Percentiles rank a stretch among this genome's conserved stretches.
Conservation (phyloP, 2,888 invertebrate genomes). For the Hemicrepidius hirtus region DNA sequence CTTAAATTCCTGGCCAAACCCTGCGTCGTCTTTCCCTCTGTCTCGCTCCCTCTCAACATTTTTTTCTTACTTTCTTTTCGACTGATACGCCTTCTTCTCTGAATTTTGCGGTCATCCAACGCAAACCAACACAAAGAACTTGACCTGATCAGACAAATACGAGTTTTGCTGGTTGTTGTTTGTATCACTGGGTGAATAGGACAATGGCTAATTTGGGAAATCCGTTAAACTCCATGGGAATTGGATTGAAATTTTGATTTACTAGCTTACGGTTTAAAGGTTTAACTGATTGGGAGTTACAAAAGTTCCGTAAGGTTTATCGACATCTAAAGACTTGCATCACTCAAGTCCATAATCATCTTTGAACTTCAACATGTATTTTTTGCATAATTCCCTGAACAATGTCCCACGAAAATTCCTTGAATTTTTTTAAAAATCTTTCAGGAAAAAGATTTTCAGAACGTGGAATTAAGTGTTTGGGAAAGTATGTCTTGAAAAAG, state of each 20-base stretch:
- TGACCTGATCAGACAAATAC: conserved; percentile 31
- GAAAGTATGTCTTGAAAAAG: no score
- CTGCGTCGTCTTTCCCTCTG: background rate
- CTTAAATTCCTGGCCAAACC: conserved; percentile 52
- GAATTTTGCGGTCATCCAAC: conserved; percentile 40
- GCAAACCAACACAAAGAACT: conserved; percentile 27
- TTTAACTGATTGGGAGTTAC: no score
- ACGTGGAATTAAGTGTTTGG: no score
- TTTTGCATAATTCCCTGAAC: no score
- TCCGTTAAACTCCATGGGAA: background rate
- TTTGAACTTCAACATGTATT: no score
- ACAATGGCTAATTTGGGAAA: conserved; percentile 16
- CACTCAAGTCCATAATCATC: no score
- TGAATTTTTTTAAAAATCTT: no score
- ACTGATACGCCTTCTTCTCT: conserved; percentile 34
- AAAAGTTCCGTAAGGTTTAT: no score
- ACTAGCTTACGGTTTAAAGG: background rate
- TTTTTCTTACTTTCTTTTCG: conserved; percentile 39
- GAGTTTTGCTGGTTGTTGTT: conserved; percentile 29
- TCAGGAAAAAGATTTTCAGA: no score
- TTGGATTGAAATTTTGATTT: background rate
- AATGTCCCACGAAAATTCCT: no score
- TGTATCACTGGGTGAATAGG: conserved; percentile 29
- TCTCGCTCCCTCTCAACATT: conserved; percentile 18
- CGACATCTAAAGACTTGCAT: no score